Evolutionary conservation across 2,888 invertebrate genomes (phyloP).

Genomic region (Chorisops tibialis): DNA sequence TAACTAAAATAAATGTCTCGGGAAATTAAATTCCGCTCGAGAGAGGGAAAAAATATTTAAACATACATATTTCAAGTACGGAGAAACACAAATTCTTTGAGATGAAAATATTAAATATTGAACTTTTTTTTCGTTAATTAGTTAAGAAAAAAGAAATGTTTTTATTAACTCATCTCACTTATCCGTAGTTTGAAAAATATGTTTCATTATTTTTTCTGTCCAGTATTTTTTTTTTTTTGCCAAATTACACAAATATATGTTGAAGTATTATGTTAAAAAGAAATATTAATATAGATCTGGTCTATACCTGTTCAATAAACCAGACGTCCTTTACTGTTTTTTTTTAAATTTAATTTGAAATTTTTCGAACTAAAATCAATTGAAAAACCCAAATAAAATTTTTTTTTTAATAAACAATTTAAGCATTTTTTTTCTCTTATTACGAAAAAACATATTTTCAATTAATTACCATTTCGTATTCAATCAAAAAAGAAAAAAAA

Average conservation of each 20-base stretch:
- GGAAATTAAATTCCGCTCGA: slow-evolving; percentile 19
- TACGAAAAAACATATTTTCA: background rate
- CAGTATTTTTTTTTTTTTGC: slow-evolving; percentile 18
- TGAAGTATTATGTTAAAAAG: slow-evolving; percentile 23
- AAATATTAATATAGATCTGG: background rate
- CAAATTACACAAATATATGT: slow-evolving; percentile 33
- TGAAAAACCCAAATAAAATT: too few relatives aligned
- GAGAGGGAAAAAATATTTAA: slow-evolving; percentile 20
- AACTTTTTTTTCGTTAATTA: too few relatives aligned
- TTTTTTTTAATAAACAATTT: background rate
- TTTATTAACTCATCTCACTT: slow-evolving; percentile 21
- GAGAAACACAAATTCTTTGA: slow-evolving; percentile 23
- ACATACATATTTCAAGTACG: slow-evolving; percentile 26
- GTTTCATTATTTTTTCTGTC: slow-evolving; percentile 32
- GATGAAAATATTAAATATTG: background rate
- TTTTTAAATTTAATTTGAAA: background rate
- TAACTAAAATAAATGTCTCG: slow-evolving; percentile 17
- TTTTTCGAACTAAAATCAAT: background rate
- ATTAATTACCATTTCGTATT: background rate
- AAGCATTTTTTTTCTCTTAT: background rate
- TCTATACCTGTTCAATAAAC: slow-evolving; percentile 40
- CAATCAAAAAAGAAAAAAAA: background rate
- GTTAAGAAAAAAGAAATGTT: too few relatives aligned
- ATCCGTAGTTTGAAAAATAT: slow-evolving; percentile 35
- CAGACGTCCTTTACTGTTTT: slow-evolving; percentile 32